Evolutionary conservation across 1,140 invertebrate genomes (phyloP), one percentile per base, ranked within the genome.

Genomic region (Drosophila gunungcola): DNA sequence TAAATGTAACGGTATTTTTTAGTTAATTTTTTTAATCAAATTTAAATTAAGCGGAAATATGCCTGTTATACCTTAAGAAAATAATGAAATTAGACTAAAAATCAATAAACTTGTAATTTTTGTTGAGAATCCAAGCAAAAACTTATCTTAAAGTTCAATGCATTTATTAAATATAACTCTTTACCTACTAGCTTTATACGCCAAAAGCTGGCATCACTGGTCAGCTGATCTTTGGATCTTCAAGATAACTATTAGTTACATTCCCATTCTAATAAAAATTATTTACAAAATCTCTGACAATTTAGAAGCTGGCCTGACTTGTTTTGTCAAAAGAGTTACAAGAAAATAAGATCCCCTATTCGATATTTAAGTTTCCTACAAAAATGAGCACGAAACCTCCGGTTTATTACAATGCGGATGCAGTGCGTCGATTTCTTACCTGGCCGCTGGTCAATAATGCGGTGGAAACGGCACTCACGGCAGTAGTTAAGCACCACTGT

Each of bases 381-480:
- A 53, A 48, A 5, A 77, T 83, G 58, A 62, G 27, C 38, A 53
- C 27, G 11, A 3, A 5, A 36, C 1, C 29, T 4, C 76, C 82
- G 0, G 34, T 45, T 25, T 90, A 53, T 49, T 83, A 73, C 36
- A 41, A 25, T 5, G 80, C 54, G 10, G 67, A 80, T 11, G 38
- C 76, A 16, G 90, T 91, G 25, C 73, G 74, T 16, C 63, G 55
- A 3, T 36, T 78, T 3, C 67, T 91, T 10, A 80, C 21, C 25
- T 91, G 90, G 86, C 65, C 78, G 1, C 21, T 91, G 55, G 88
- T 91, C 4, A 92, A 63, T 52, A 63, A 76, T 5, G 91, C 91
- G 0, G 78, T 90, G 1, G 86, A 92, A 25, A 54, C 73, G 36
- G 85, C 91, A 0, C 49, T 92, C 0, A 68, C 56, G 10, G 84